Evolutionary conservation across 1,140 invertebrate genomes (phyloP), one percentile per base, ranked within the genome.

Genomic region (Drosophila grimshawi): DNA sequence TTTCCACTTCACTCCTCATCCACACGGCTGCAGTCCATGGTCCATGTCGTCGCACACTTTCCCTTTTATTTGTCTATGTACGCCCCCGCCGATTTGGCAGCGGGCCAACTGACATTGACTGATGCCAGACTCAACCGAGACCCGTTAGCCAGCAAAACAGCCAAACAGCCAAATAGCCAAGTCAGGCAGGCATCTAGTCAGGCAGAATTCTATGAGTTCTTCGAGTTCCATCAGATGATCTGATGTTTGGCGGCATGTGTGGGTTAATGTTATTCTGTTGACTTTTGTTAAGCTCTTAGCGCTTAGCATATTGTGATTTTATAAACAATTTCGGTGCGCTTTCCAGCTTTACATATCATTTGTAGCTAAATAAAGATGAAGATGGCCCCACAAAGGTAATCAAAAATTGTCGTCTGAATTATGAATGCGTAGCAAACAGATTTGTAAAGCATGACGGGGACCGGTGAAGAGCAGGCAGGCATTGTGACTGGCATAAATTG

Each of bases 51-150:
- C 39, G 53, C 51, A 72, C 57, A 69, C 66, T 67, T 65, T 65
- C 69, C 68, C 69, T 80, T 81, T 83, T 82, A 45, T 55, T 80
- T 80, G 76, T 66, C 56, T 74, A 68, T 43, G 43, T 67, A 57
- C 83, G 66, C 85, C 81, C 69, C 69, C 32, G 49, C 49, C 59
- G 72, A 88, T 68, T 73, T 89, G 85, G 85, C 85, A 89, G 61
- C 83, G 70, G 43, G 85, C 85, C 85, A 89, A 81, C 85, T 89
- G 85, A 89, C 85, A 89, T 89, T 89, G 85, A 89, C 85, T 89
- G 85, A 89, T 89, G 85, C 85, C 85, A 81, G 86, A 80, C 39
- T 46, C 64, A 35, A 48, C 64, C 39, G 69, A 61, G 19, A 19
- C 19, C 19, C 19, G 19, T 19, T 19, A 19, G 19, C 19, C 19